Base-by-base conservation (phyloP, 2,113 vertebrate genomes). In the Pachycephala philippinensis region DNA sequence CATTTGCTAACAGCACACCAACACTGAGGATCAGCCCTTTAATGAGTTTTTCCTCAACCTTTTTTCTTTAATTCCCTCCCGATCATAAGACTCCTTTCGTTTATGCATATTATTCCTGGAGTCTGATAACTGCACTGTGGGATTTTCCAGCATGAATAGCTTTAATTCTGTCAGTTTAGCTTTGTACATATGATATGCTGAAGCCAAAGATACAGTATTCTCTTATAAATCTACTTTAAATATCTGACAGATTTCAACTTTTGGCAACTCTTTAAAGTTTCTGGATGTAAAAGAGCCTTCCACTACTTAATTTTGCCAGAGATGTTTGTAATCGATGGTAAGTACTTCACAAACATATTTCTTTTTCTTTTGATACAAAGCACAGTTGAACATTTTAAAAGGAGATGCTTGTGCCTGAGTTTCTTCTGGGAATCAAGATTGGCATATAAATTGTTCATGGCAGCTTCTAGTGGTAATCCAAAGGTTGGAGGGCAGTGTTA, bases 91-190 rank as follows among this genome's bases (percentile, higher is more conserved):
- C n/a, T 71, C 56, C 52, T 93, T 90, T 84, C 47, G 12, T 96
- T 96, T 93, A 87, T 72, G 57, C 59, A 61, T 87, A 75, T 95
- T 92, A 92, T 35, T 80, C 69, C 68, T 68, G 61, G 56, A 92
- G 83, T 64, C 60, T 85, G 75, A 90, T 93, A 87, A 83, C 66
- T 63, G 28, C 37, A 9, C 50, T 69, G 30, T 87, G 78, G 60
- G 23, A n/a, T 93, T 86, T 88, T 81, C 53, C 71, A 80, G 61
- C 37, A 44, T 82, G 80, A 97, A 85, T 82, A 93, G 75, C 63
- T 93, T 93, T 94, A 84, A 87, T 94, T 92, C 76, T 92, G 74
- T 63, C 77, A 93, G 28, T 94, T 82, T 93, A 77, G 33, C 85
- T 95, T 95, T 57, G 61, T 71, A 60, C 10, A 70, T 28, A 39